Percentiles rank a stretch among this genome's conserved stretches.
Conservation (phyloP, 2,888 invertebrate species). For the Netelia virgata region DNA sequence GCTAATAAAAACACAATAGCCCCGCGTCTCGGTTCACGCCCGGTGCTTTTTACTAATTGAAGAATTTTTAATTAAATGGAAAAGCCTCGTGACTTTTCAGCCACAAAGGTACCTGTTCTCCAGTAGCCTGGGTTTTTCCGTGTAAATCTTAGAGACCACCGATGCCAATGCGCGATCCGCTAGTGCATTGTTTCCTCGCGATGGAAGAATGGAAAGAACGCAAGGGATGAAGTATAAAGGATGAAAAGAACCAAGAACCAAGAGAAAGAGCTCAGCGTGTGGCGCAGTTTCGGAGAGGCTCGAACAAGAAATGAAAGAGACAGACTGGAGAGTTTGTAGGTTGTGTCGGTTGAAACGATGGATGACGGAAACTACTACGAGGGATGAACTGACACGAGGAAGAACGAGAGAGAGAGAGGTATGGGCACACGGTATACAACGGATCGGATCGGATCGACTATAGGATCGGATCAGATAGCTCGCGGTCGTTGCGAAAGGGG, state of each 20-base stretch:
- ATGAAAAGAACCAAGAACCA: constrained; percentile 22
- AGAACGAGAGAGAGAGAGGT: constrained; percentile 55
- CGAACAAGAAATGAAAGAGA: constrained; percentile 55
- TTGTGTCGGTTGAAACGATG: constrained; percentile 51
- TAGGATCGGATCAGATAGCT: constrained; percentile 75
- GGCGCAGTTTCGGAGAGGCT: constrained; percentile 41
- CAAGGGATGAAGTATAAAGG: neutral
- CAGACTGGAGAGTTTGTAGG: constrained; percentile 31
- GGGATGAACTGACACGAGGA: constrained; percentile 65
- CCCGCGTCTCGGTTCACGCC: no score
- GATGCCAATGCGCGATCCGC: neutral
- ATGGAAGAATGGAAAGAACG: neutral
- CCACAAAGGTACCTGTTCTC: no score
- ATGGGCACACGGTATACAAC: constrained; percentile 69
- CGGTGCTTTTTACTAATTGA: constrained; percentile 51
- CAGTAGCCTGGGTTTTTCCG: no score
- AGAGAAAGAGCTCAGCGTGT: constrained; percentile 19
- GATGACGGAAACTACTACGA: constrained; percentile 51
- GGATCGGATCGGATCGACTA: constrained; percentile 74
- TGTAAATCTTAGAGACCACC: no score
- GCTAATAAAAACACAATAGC: no score
- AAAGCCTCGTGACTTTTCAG: no score
- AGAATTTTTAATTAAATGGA: constrained; percentile 50
- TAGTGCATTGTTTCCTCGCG: neutral
- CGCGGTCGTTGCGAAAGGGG: constrained; percentile 73